Evolutionary conservation across 2,113 vertebrate genomes (phyloP).

Genomic region (Mobula hypostoma): DNA sequence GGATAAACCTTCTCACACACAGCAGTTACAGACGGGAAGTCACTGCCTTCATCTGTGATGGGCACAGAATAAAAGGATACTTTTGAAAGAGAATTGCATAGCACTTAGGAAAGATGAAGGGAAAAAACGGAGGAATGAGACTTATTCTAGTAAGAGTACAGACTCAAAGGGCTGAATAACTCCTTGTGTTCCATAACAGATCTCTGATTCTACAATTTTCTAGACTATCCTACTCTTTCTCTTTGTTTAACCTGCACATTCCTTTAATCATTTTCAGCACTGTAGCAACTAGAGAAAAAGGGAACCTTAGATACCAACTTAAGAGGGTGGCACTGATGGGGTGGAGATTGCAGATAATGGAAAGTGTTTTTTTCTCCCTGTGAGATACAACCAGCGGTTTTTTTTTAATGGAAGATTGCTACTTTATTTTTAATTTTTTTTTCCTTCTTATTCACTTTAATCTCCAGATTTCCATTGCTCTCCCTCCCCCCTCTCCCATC

Average conservation of each 20-base stretch:
- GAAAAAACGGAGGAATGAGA: no score
- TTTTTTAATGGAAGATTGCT: constrained; percentile 62
- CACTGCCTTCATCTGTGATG: no score
- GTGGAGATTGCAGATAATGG: constrained; percentile 92
- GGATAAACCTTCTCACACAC: no score
- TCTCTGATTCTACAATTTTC: neutral
- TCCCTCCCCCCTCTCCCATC: constrained; percentile 69
- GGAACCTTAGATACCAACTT: neutral
- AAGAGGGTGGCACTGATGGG: constrained; percentile 60
- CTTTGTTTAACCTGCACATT: neutral
- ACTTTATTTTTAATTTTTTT: constrained; percentile 59
- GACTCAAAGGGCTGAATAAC: no score
- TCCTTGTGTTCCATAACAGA: no score
- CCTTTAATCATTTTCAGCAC: neutral
- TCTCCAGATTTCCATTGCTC: constrained; percentile 74
- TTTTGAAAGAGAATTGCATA: no score
- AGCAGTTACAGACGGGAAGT: no score
- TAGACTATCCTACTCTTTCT: neutral
- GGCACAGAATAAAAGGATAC: no score
- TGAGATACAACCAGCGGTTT: constrained; percentile 82
- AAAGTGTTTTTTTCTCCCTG: constrained; percentile 74
- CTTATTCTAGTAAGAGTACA: no score
- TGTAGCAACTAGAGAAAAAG: neutral
- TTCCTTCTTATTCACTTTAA: constrained; percentile 61
- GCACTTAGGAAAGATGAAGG: no score